Evolutionary conservation across 1,140 invertebrate genomes (phyloP).

Genomic region (Mya arenaria): DNA sequence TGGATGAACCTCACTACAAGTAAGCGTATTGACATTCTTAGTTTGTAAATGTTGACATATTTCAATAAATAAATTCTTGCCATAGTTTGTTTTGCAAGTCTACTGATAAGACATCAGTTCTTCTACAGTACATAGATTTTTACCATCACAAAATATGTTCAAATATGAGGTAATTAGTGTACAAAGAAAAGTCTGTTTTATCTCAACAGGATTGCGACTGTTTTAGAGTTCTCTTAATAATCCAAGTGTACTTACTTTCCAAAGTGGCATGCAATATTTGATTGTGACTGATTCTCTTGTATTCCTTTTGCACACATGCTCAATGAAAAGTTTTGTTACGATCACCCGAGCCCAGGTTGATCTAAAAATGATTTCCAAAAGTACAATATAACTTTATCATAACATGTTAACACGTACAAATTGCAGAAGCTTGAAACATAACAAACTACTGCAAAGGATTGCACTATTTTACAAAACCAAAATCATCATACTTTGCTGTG

Average conservation of each 20-base stretch:
- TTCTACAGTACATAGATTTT: no score
- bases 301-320: slow-evolving; percentile 11
- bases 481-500: slow-evolving; percentile 32
- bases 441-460: neutral
- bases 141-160: no score
- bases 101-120: no score
- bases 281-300: neutral
- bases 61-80: no score
- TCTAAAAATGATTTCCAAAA: no score
- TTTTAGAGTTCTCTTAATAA: no score
- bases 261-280: slow-evolving; percentile 13
- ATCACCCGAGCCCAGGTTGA: slow-evolving; percentile 6
- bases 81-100: no score
- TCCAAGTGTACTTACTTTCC: slow-evolving; percentile 3
- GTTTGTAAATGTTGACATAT: no score
- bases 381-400: no score
- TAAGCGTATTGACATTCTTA: neutral
- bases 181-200: no score
- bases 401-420: slow-evolving; percentile 27
- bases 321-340: slow-evolving; percentile 26
- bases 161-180: no score
- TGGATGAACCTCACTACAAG: neutral
- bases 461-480: neutral
- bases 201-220: no score
- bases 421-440: slow-evolving; percentile 34